Percentiles rank a stretch among this genome's conserved stretches.
Conservation (phyloP, 1,140 invertebrate species). For the Drosophila tsacasi region DNA sequence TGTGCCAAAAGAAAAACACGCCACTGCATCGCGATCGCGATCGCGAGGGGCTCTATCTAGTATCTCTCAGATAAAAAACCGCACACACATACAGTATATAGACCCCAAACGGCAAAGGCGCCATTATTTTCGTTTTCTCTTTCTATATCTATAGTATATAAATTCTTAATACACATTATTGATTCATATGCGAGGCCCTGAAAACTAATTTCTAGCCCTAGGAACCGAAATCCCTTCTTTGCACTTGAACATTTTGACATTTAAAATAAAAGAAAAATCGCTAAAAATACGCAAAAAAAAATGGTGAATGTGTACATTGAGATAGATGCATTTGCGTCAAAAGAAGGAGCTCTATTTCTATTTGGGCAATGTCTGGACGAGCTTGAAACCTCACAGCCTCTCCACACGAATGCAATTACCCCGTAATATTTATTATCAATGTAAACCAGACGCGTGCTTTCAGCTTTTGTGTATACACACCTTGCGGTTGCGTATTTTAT, state of each 20-base stretch:
- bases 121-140: constrained; percentile 60
- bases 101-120: constrained; percentile 36
- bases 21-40: constrained; percentile 35
- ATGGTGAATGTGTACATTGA: constrained; percentile 1
- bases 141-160: constrained; percentile 13
- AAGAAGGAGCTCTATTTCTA: constrained; percentile 53
- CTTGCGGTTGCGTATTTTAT: constrained; percentile 56
- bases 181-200: constrained; percentile 6
- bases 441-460: constrained; percentile 58
- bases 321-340: constrained; percentile 46
- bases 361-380: constrained; percentile 62
- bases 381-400: constrained; percentile 30
- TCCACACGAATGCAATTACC: constrained; percentile 29
- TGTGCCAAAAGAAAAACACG: constrained; percentile 53
- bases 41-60: constrained; percentile 14
- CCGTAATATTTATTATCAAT: constrained; percentile 62
- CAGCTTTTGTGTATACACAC: constrained; percentile 21
- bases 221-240: constrained; percentile 20
- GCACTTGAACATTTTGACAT: constrained; percentile 72
- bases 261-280: constrained; percentile 42
- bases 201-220: constrained; percentile 18
- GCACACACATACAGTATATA: constrained; percentile 48
- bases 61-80: constrained; percentile 65
- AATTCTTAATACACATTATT: constrained; percentile 10
- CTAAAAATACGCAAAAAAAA: constrained; percentile 53